Conservation (phyloP, 2,888 invertebrate genomes). For the Beris morrisii region DNA sequence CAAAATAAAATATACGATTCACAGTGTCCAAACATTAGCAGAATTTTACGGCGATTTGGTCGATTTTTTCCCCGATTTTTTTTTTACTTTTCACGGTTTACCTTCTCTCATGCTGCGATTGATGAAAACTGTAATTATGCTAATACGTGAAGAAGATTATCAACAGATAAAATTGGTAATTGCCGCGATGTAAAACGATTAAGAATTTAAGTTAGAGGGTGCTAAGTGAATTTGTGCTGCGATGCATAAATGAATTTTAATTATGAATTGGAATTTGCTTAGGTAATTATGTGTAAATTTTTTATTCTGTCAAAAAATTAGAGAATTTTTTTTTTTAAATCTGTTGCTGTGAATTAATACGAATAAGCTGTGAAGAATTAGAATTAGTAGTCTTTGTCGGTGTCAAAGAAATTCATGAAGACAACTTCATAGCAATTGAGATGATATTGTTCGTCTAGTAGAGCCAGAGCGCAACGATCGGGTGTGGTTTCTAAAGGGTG, state of each 20-base stretch:
- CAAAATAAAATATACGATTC: background rate
- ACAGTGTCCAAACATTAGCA: constrained; percentile 5
- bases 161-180: constrained; percentile 14
- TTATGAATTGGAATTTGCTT: background rate
- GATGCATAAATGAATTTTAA: constrained; percentile 30
- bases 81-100: background rate
- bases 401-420: no score
- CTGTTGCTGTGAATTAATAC: no score
- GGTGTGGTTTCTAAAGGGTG: no score
- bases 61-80: constrained; percentile 7
- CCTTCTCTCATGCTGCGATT: constrained; percentile 12
- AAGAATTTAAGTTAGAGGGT: constrained; percentile 25
- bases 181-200: constrained; percentile 26
- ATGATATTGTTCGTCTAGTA: no score
- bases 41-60: constrained; percentile 2
- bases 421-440: no score
- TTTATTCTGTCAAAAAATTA: no score
- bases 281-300: no score
- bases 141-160: constrained; percentile 16
- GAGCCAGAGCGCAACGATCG: no score
- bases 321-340: no score
- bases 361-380: no score
- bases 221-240: constrained; percentile 27
- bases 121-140: constrained; percentile 30
- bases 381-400: no score